Base-by-base conservation (phyloP, 2,113 vertebrate genomes). In the Piprites chloris region DNA sequence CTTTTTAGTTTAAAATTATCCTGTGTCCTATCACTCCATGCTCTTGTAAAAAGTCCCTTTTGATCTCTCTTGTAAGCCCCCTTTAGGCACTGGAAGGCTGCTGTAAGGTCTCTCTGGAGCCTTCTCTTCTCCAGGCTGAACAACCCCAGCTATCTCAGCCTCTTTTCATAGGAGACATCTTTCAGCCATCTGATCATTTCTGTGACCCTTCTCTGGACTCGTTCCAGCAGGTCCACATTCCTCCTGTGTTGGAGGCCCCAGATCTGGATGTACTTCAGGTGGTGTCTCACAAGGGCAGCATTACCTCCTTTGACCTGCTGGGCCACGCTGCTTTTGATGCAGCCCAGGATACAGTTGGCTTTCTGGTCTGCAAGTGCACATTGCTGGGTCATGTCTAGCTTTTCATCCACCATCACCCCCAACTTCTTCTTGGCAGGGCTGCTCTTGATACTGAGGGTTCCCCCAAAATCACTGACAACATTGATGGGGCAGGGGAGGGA, bases 191-290 rank as follows among this genome's bases (percentile, higher is more conserved):
- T 39, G 12, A 59, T 19, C 42, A 69, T 46, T 8, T 69, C 3
- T 22, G 13, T 66, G 68, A 2, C 5, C 23, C 23, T 85, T 9
- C 27, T 66, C n/a, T 77, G 52, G 41, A 61, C 18, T 26, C 0
- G 0, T 8, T 66, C 24, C n/a, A 65, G n/a, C n/a, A 59, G n/a
- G 8, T 42, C 19, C 13, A 1, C 11, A 12, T 68, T 37, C 5
- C 62, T 62, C 61, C 5, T n/a, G 5, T 3, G 4, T n/a, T 58
- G 55, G 20, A 58, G 32, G 12, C 21, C 33, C 55, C 55, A 81
- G 46, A 73, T 28, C 24, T 83, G 35, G 19, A 50, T 4, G 8
- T 5, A 27, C 52, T 56, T 6, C 53, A 33, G 28, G 14, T 32
- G 24, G 17, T 28, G 21, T 50, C 24, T 82, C 15, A 14, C 2